Percentiles rank a stretch among this genome's conserved stretches.
Evolutionary conservation across 2,888 invertebrate species (phyloP).

Genomic region (Diploptera punctata): DNA sequence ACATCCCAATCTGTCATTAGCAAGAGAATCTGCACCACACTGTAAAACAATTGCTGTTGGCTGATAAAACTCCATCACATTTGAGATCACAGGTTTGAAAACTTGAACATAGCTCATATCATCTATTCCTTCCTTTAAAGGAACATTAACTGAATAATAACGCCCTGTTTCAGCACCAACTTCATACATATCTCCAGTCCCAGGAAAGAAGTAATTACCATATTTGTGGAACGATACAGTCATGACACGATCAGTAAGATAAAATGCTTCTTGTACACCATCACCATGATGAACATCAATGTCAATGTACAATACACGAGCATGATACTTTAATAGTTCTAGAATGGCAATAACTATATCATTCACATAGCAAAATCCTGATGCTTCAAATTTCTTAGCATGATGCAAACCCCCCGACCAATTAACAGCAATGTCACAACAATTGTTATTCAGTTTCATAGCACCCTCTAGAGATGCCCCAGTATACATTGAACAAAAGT

Average conservation of each 20-base stretch:
- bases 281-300: slow-evolving; percentile 99
- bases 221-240: slow-evolving; percentile 99
- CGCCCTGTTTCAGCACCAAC: slow-evolving; percentile 94
- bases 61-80: slow-evolving; percentile 95
- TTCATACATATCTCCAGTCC: slow-evolving; percentile 99
- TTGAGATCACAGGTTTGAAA: slow-evolving; percentile 92
- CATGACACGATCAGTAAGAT: slow-evolving; percentile 97
- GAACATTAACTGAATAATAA: slow-evolving; percentile 98
- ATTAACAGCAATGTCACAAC: slow-evolving; percentile 97
- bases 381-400: slow-evolving; percentile 98
- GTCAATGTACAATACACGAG: slow-evolving; percentile 95
- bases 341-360: slow-evolving; percentile 98
- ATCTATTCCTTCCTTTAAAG: slow-evolving; percentile 96
- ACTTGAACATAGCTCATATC: slow-evolving; percentile 91
- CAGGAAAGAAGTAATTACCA: slow-evolving; percentile 97
- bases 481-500: slow-evolving; percentile 98
- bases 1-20: slow-evolving; percentile 93
- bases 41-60: slow-evolving; percentile 97
- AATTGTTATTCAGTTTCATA: slow-evolving; percentile 92
- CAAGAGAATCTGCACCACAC: slow-evolving; percentile 98
- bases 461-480: slow-evolving; percentile 98
- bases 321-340: slow-evolving; percentile 92
- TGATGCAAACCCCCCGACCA: slow-evolving; percentile 99
- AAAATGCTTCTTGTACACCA: slow-evolving; percentile 98
- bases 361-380: slow-evolving; percentile 99